phyloP scores from a whole-genome alignment of 2,888 invertebrate species.

The Cheilosia soror region DNA sequence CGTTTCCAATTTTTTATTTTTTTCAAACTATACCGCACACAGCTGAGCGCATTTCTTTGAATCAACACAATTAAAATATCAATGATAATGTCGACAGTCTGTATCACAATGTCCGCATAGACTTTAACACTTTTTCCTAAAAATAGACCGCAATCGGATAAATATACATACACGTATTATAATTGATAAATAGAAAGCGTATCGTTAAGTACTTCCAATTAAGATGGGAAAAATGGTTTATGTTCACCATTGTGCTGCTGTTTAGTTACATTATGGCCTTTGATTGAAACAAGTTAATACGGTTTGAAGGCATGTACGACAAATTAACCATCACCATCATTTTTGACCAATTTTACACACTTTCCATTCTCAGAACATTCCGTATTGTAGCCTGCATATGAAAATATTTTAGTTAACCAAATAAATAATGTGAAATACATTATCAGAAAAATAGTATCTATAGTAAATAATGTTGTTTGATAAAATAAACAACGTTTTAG shows the following conservation, averaged over 20 bases:
- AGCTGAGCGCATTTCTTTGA: constrained; percentile 26
- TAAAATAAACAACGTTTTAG: too few relatives aligned
- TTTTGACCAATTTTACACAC: constrained; percentile 33
- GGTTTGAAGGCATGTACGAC: not conserved
- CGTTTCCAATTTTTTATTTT: constrained; percentile 1
- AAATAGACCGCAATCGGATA: constrained; percentile 25
- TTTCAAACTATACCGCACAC: not conserved
- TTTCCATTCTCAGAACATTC: constrained; percentile 28
- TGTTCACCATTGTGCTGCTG: not conserved
- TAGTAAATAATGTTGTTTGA: too few relatives aligned
- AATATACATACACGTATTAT: not conserved
- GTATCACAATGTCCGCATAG: constrained; percentile 1
- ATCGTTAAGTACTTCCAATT: constrained; percentile 37
- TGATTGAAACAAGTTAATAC: not conserved
- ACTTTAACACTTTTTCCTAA: constrained; percentile 10
- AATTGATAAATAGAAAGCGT: constrained; percentile 48
- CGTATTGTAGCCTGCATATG: not conserved
- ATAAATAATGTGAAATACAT: too few relatives aligned
- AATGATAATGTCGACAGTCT: too few relatives aligned
- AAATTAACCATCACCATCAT: not conserved
- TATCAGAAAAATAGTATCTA: too few relatives aligned
- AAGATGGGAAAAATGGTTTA: constrained; percentile 19
- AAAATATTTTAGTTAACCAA: not conserved
- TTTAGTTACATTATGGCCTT: constrained; percentile 7
- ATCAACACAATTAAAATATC: constrained; percentile 38